These are phyloP conservation scores for Cydia strobilella DNA, from an alignment of 1,140 invertebrate genomes.

Conservation along the genomic window DNA sequence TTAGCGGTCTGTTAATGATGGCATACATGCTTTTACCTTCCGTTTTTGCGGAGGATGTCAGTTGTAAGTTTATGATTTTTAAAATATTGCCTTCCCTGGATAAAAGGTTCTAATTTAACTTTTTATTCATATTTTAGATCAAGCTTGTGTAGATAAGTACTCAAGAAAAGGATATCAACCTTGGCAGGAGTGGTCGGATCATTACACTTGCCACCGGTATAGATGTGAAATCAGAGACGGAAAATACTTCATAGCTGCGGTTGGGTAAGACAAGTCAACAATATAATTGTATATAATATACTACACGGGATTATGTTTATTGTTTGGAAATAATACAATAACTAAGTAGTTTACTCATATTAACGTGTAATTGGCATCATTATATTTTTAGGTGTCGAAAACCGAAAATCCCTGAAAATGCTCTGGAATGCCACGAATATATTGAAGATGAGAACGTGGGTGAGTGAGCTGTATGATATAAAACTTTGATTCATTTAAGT, in stretches of 20 bases:
- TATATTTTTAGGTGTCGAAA: conserved; percentile 63
- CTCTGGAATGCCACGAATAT: conserved; percentile 73
- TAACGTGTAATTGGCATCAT: conserved; percentile 30
- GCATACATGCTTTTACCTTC: conserved; percentile 43
- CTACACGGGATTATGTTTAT: neutral
- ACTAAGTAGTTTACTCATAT: neutral
- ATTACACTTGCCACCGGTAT: conserved; percentile 73
- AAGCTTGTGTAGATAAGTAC: conserved; percentile 76
- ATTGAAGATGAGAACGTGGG: conserved; percentile 76
- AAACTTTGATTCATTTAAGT: neutral
- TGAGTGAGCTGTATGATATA: conserved; percentile 42
- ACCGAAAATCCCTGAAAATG: conserved; percentile 75
- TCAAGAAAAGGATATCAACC: conserved; percentile 76
- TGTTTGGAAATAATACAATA: neutral
- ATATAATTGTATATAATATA: neutral
- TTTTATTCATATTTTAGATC: conserved; percentile 49
- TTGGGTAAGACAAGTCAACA: conserved; percentile 53
- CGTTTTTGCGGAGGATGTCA: conserved; percentile 51
- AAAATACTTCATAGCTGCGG: conserved; percentile 75
- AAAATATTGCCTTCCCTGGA: neutral
- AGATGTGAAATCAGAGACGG: conserved; percentile 73
- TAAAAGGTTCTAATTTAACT: neutral
- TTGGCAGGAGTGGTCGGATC: conserved; percentile 77
- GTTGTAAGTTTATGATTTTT: conserved; percentile 47
- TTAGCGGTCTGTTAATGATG: conserved; percentile 41